These are phyloP conservation scores for Drosophila pseudoobscura DNA, from an alignment of 1,140 invertebrate species.

Conservation along the genomic window DNA sequence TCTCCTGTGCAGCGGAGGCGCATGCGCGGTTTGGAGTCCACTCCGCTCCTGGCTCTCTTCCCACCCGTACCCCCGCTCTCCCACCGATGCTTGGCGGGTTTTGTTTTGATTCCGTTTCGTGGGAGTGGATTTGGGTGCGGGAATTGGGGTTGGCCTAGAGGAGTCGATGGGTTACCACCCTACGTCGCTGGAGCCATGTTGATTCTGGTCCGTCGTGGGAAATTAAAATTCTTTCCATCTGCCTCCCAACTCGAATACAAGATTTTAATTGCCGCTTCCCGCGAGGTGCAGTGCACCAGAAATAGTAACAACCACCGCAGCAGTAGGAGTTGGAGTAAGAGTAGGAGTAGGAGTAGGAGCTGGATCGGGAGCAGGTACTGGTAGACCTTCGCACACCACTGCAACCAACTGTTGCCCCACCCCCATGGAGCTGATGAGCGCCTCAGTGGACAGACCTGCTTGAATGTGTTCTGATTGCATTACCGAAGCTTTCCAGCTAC, in stretches of 20 bases:
- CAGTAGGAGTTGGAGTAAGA: constrained; percentile 34
- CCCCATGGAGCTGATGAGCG: constrained; percentile 31
- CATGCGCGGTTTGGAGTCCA: constrained; percentile 44
- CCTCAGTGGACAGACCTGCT: constrained; percentile 42
- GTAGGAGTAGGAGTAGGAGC: constrained; percentile 33
- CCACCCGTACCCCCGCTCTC: constrained; percentile 14
- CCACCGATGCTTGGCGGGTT: constrained; percentile 51
- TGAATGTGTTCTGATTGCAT: constrained; percentile 67
- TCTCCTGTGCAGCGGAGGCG: constrained; percentile 54
- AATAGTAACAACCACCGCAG: not conserved
- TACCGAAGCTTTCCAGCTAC: constrained; percentile 14
- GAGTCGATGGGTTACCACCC: constrained; percentile 27
- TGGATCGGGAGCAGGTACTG: constrained; percentile 45
- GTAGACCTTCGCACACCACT: no score
- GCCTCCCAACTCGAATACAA: constrained; percentile 62
- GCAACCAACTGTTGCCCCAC: constrained; percentile 72
- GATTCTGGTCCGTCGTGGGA: constrained; percentile 60
- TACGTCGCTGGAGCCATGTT: constrained; percentile 44
- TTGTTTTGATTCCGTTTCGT: constrained; percentile 75
- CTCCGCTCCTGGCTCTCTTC: constrained; percentile 22
- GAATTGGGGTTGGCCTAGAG: not conserved
- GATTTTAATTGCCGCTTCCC: constrained; percentile 74
- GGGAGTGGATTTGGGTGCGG: constrained; percentile 14
- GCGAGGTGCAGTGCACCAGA: constrained; percentile 22
- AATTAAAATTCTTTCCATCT: constrained; percentile 70